Percentiles rank a stretch among this genome's conserved stretches.
These are phyloP conservation scores for Achlya flavicornis DNA, from an alignment of 2,888 invertebrate species.

Conservation along the genomic window DNA sequence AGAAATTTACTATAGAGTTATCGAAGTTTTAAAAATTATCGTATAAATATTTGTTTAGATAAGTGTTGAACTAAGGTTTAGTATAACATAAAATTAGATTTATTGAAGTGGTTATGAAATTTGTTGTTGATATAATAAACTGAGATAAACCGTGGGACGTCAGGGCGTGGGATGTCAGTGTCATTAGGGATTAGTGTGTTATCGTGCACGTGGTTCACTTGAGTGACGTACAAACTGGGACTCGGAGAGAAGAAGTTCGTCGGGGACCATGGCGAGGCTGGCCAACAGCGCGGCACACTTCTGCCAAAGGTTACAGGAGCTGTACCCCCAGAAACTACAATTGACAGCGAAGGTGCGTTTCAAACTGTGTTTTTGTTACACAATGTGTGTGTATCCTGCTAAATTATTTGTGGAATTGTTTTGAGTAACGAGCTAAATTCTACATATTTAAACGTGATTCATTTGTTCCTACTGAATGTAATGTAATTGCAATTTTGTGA, in stretches of 20 bases:
- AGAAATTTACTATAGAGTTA: neutral
- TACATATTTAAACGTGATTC: conserved; percentile 1
- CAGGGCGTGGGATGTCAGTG: conserved; percentile 31
- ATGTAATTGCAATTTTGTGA: neutral
- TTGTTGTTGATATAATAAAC: conserved; percentile 22
- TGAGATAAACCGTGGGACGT: conserved; percentile 30
- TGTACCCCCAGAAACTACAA: conserved; percentile 70
- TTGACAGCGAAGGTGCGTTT: conserved; percentile 57
- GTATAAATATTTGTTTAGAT: neutral
- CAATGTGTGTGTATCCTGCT: neutral
- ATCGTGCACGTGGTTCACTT: conserved; percentile 35
- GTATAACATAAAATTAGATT: conserved; percentile 4
- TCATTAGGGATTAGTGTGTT: conserved; percentile 41
- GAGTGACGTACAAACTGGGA: conserved; percentile 20
- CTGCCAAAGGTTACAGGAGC: conserved; percentile 73
- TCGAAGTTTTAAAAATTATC: neutral
- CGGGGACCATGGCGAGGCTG: conserved; percentile 62
- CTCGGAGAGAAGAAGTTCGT: conserved; percentile 1
- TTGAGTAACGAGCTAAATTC: conserved; percentile 1
- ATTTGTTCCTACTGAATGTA: neutral
- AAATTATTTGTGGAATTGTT: neutral
- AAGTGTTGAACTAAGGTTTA: neutral
- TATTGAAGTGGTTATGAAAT: conserved; percentile 10
- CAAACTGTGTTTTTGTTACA: neutral
- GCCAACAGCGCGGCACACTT: conserved; percentile 71